Percentiles rank a stretch among this genome's conserved stretches.
Conservation (phyloP, 2,797 vertebrate genomes). For the Halcyon badia region DNA sequence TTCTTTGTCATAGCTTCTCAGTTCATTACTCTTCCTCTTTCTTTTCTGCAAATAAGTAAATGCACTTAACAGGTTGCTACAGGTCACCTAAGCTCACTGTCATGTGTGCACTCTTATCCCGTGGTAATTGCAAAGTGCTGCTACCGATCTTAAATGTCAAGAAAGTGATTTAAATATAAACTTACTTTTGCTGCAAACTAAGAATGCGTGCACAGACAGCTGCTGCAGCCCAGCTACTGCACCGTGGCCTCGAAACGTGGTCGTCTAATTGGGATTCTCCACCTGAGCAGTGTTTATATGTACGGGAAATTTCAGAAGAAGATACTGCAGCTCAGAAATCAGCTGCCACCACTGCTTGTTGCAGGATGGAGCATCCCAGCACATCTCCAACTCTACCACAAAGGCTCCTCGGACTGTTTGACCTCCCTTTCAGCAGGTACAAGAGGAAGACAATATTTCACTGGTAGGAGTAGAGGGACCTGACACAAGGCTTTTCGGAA, state of each 20-base stretch:
- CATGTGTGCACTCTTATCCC: slow-evolving; percentile 28
- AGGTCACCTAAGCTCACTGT: slow-evolving; percentile 48
- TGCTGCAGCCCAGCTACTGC: not conserved
- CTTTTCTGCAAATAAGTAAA: slow-evolving; percentile 57
- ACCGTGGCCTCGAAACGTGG: accelerated
- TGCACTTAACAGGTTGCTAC: slow-evolving; percentile 37
- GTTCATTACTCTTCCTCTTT: slow-evolving; percentile 39
- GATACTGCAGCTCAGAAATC: accelerated
- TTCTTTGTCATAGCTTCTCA: not conserved
- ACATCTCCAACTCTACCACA: not conserved
- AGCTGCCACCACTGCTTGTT: accelerated
- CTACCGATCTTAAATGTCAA: slow-evolving; percentile 46
- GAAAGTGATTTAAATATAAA: slow-evolving; percentile 40
- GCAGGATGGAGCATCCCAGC: not conserved
- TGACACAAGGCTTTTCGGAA: not conserved
- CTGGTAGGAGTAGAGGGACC: not conserved
- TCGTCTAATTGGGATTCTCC: not conserved
- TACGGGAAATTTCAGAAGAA: not conserved
- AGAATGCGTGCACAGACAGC: not conserved
- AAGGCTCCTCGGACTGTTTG: not conserved
- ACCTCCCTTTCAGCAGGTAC: not conserved
- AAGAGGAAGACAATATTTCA: not conserved
- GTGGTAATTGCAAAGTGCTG: slow-evolving; percentile 22
- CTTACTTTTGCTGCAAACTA: not conserved
- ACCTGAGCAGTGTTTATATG: accelerated